Percentiles rank a stretch among this genome's conserved stretches.
Evolutionary conservation across 1,140 invertebrate species (phyloP).

Genomic region (Drosophila gunungcola): DNA sequence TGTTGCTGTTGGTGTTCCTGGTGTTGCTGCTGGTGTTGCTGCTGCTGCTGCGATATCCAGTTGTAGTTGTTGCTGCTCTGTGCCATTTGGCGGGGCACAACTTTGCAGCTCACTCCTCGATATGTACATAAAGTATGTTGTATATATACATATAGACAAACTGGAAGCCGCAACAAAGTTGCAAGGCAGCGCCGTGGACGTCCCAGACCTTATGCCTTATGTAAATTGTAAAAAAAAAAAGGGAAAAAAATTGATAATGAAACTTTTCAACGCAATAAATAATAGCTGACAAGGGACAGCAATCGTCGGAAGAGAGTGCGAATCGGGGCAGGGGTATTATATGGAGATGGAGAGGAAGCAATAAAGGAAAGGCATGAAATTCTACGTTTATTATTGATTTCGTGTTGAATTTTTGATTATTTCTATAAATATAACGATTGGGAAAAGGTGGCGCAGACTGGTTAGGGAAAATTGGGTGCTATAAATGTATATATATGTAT

Average conservation of each 20-base stretch:
- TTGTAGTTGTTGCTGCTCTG: conserved; percentile 16
- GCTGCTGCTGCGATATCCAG: conserved; percentile 5
- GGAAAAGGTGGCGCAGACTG: conserved; percentile 13
- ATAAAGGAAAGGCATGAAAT: conserved; percentile 59
- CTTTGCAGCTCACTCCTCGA: conserved; percentile 9
- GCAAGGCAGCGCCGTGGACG: conserved; percentile 56
- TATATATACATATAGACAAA: conserved; percentile 13
- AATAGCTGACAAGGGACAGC: conserved; percentile 52
- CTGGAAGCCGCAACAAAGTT: conserved; percentile 71
- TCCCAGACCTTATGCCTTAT: conserved; percentile 66
- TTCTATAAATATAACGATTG: conserved; percentile 69
- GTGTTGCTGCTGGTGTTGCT: conserved; percentile 15
- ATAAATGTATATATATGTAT: background rate
- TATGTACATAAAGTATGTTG: background rate
- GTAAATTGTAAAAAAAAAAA: conserved; percentile 64
- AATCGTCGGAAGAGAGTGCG: conserved; percentile 17
- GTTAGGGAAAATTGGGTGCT: conserved; percentile 1
- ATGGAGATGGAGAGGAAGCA: conserved; percentile 26
- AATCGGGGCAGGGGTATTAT: background rate
- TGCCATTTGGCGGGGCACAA: conserved; percentile 39
- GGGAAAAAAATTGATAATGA: conserved; percentile 70
- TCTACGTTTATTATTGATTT: conserved; percentile 75
- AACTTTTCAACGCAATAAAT: conserved; percentile 81
- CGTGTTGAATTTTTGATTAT: conserved; percentile 77
- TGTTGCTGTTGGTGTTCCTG: conserved; percentile 23